Conservation (phyloP, 1,140 invertebrate genomes). For the Aradophagus sp. region DNA sequence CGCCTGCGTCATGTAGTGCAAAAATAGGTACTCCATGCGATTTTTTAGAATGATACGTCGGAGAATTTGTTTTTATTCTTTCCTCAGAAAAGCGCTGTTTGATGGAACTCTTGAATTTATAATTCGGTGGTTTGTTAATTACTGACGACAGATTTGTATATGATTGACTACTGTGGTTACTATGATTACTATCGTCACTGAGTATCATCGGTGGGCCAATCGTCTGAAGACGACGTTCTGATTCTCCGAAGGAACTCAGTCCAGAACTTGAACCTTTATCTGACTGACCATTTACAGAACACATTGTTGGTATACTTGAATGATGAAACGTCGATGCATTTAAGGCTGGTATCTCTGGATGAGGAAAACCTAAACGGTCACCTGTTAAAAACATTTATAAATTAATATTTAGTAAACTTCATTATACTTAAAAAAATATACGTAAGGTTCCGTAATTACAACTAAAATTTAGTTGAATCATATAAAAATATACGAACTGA, state of each 20-base stretch:
- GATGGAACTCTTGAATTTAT: constrained; percentile 97
- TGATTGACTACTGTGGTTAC: constrained; percentile 56
- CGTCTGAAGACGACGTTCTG: constrained; percentile 61
- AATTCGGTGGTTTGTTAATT: constrained; percentile 74
- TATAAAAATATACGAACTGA: no score
- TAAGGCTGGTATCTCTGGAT: constrained; percentile 72
- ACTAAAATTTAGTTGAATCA: no score
- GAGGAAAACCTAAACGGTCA: constrained; percentile 75
- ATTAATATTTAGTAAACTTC: no score
- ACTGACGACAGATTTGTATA: constrained; percentile 6
- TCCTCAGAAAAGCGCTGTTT: constrained; percentile 85
- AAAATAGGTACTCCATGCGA: constrained; percentile 82
- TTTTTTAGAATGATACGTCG: constrained; percentile 61
- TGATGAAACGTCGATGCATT: constrained; percentile 61
- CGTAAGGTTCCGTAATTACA: no score
- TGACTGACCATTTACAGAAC: constrained; percentile 66
- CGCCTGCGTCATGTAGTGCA: constrained; percentile 87
- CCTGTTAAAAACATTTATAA: constrained; percentile 62
- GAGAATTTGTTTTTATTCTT: constrained; percentile 70
- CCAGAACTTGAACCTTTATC: constrained; percentile 70
- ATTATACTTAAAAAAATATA: no score
- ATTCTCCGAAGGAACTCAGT: constrained; percentile 68
- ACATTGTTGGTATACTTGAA: constrained; percentile 64
- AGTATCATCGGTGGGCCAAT: constrained; percentile 62
- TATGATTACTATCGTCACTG: constrained; percentile 72